Evolutionary conservation across 2,113 vertebrate species (phyloP).

Genomic region (Anthoscopus minutus): DNA sequence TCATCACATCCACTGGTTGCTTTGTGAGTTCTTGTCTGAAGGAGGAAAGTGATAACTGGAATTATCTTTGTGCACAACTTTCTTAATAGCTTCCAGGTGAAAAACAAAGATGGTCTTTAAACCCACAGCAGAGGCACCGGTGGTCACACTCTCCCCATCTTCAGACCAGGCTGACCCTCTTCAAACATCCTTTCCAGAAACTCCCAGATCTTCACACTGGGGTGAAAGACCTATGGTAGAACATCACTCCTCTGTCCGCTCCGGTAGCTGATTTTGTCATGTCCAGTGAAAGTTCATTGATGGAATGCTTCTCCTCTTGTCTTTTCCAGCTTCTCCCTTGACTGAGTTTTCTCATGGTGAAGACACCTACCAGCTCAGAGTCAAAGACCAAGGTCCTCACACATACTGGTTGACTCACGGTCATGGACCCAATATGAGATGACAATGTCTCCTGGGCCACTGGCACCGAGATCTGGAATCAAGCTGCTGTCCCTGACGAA

Average conservation of each 20-base stretch:
- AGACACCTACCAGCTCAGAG: not conserved
- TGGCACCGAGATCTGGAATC: not conserved
- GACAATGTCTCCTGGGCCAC: not conserved
- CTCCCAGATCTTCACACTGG: fast-evolving
- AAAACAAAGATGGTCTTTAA: not conserved
- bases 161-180: not conserved
- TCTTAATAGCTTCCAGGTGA: not conserved
- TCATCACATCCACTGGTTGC: fast-evolving
- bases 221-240: not conserved
- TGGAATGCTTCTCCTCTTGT: not conserved
- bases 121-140: not conserved
- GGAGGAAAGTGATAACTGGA: not conserved
- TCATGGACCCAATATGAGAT: not conserved
- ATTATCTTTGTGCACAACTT: not conserved
- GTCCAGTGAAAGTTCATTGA: not conserved
- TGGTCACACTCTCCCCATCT: not conserved
- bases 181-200: not conserved
- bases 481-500: slow-evolving; percentile 19
- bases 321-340: not conserved
- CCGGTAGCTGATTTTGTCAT: fast-evolving
- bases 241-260: not conserved
- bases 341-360: not conserved
- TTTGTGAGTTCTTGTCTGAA: not conserved
- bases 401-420: fast-evolving
- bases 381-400: not conserved